Conservation (phyloP, 2,113 vertebrate genomes). For the Aspiorhynchus laticeps region DNA sequence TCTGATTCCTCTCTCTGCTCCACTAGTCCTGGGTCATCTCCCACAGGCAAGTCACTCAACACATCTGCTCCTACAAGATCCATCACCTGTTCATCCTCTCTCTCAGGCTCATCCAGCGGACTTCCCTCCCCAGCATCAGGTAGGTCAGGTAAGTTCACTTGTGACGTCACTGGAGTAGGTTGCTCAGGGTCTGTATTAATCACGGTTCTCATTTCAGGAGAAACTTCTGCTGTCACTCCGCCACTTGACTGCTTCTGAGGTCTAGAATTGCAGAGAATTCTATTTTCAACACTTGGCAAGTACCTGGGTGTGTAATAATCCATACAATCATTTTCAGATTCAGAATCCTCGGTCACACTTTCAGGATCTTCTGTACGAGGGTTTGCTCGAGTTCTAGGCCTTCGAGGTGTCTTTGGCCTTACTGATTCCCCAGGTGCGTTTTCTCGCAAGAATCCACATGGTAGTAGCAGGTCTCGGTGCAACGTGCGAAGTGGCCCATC, state of each 20-base stretch:
- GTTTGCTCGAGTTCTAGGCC: neutral
- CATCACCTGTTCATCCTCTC: rapidly evolving
- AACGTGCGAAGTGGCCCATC: neutral
- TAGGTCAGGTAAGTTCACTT: too few species aligned
- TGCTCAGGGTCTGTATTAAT: neutral
- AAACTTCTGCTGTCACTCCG: neutral
- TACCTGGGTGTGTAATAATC: neutral
- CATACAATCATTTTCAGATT: neutral
- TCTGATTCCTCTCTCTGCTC: neutral
- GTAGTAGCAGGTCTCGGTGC: neutral
- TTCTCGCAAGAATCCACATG: neutral
- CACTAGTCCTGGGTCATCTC: neutral
- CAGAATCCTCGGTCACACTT: neutral
- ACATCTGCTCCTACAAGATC: neutral
- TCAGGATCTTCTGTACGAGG: neutral
- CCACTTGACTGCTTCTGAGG: neutral
- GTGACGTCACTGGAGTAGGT: neutral
- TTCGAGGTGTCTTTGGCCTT: neutral
- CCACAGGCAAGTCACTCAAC: neutral
- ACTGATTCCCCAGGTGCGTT: neutral
- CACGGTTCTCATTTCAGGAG: neutral
- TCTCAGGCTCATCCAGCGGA: neutral
- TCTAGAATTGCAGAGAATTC: neutral
- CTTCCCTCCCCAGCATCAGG: neutral
- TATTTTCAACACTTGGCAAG: neutral